These are phyloP conservation scores for Nymphalis io DNA, from an alignment of 1,140 invertebrate genomes.

Conservation along the genomic window DNA sequence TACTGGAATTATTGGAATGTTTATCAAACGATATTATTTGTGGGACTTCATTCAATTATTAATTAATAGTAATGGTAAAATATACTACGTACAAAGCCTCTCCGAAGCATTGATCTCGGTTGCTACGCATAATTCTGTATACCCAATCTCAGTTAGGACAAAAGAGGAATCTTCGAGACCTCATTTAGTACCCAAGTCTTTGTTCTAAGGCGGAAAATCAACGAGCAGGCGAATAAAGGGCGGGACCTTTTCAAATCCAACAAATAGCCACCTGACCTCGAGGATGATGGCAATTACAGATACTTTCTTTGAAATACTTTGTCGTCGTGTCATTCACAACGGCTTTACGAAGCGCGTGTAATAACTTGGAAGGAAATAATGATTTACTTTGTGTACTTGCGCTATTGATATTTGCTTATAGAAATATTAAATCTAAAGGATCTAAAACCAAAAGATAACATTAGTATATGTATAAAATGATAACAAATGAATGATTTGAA, in stretches of 20 bases:
- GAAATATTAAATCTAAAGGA: no score
- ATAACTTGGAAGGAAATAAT: conserved; percentile 17
- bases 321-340: conserved; percentile 35
- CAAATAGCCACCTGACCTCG: conserved; percentile 57
- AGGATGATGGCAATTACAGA: conserved; percentile 58
- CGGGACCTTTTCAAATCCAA: conserved; percentile 54
- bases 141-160: conserved; percentile 28
- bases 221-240: conserved; percentile 51
- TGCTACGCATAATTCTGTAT: conserved; percentile 9
- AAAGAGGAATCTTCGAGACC: conserved; percentile 42
- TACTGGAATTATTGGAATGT: no score
- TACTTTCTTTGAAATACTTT: conserved; percentile 54
- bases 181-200: conserved; percentile 50
- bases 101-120: conserved; percentile 5
- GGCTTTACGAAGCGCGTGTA: conserved; percentile 3
- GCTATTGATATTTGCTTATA: not conserved
- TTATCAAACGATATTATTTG: not conserved
- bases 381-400: conserved; percentile 1
- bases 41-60: conserved; percentile 1
- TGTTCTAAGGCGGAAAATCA: conserved; percentile 63
- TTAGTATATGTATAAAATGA: no score
- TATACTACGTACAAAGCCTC: conserved; percentile 1
- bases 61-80: not conserved
- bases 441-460: no score
- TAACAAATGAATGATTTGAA: no score